These are phyloP conservation scores for Pseudobourletiella spinata DNA, from an alignment of 1,140 invertebrate species.

Conservation along the genomic window DNA sequence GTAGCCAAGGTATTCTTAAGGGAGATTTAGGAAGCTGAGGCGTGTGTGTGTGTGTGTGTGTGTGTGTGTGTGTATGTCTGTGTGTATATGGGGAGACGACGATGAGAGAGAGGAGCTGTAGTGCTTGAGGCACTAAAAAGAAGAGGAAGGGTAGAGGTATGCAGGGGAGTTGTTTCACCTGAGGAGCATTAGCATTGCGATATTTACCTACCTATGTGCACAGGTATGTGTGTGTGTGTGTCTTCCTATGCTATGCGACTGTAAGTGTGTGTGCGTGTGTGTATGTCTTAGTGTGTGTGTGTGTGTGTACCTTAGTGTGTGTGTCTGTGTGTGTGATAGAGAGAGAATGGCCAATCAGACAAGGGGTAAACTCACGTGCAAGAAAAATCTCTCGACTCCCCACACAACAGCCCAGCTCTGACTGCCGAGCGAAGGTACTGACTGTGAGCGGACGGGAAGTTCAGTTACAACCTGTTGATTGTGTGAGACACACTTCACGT, in stretches of 20 bases:
- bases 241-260: no score
- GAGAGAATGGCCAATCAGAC: conserved; percentile 27
- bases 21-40: no score
- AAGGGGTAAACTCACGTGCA: conserved; percentile 16
- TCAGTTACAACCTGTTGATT: conserved; percentile 28
- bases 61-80: no score
- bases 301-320: no score
- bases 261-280: no score
- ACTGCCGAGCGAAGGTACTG: background rate
- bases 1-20: no score
- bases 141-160: conserved; percentile 9
- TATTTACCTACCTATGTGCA: conserved; percentile 31
- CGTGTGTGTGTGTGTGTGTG: no score
- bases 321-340: no score
- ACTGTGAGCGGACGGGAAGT: background rate
- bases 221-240: no score
- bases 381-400: conserved; percentile 17
- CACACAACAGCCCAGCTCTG: no score
- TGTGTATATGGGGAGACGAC: no score
- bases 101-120: background rate
- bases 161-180: conserved; percentile 26
- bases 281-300: no score
- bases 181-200: conserved; percentile 26
- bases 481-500: conserved; percentile 19
- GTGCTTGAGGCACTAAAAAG: conserved; percentile 14